Conservation (phyloP, 1,140 invertebrate genomes). For the Aphelinus certus region DNA sequence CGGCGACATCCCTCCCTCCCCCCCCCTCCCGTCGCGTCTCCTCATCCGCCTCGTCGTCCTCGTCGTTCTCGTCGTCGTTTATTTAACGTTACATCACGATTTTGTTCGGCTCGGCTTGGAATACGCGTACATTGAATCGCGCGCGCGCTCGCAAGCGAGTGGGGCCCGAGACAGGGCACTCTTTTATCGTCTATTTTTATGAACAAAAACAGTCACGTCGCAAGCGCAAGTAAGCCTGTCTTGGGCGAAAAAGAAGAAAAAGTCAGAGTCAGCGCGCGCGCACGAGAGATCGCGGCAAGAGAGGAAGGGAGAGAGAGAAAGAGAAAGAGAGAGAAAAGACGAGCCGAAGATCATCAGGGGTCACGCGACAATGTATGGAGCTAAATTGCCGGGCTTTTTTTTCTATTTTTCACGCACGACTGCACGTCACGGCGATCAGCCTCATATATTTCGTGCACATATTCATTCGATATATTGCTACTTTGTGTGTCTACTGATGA, state of each 20-base stretch:
- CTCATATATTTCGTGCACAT: no score
- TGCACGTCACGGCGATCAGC: no score
- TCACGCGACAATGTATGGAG: constrained; percentile 10
- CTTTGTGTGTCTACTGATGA: no score
- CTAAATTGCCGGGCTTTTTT: no score
- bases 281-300: no score
- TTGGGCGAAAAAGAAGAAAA: no score
- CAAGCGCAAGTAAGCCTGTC: not conserved
- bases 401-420: no score
- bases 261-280: no score
- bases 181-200: constrained; percentile 6
- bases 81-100: constrained; percentile 23
- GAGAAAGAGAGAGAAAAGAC: not conserved
- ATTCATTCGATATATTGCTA: no score
- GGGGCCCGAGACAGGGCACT: no score
- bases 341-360: constrained; percentile 1
- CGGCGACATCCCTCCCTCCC: not conserved
- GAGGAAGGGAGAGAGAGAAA: not conserved
- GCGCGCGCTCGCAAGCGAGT: not conserved
- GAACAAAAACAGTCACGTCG: constrained; percentile 18
- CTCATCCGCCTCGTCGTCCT: constrained; percentile 21
- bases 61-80: not conserved
- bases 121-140: not conserved
- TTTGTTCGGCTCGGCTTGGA: constrained; percentile 16
- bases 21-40: constrained; percentile 11